Base-by-base conservation (phyloP, 2,797 vertebrate species). In the Crocodylus rhombifer region DNA sequence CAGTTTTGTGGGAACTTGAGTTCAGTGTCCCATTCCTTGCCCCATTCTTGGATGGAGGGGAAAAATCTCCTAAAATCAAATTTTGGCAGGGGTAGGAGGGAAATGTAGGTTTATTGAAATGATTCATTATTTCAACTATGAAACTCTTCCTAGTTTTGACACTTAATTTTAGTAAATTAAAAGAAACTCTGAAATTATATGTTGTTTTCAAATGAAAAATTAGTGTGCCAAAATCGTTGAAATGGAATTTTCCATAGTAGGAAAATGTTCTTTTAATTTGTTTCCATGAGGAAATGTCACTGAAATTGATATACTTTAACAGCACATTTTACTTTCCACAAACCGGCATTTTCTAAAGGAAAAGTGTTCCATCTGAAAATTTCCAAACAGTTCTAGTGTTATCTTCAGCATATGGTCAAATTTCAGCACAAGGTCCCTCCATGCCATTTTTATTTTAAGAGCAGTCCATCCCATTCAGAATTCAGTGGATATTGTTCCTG, bases 311-410 rank as follows among this genome's bases (percentile, higher is more conserved):
- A 51, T 51, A 51, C 42, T 51, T 51, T 51, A 51, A 51, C 42
- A 51, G 42, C 42, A 51, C 42, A 51, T 93, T 95, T 96, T 61
- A 15, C 26, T n/a, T 90, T 91, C 92, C 91, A 92, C 82, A 95
- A 82, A 91, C 20, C 61, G 89, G 85, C 84, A 73, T 86, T 94
- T 89, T 95, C 91, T 86, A 81, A 91, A 93, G 86, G 67, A 95
- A 93, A 90, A 93, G 20, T 64, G 91, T 84, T 86, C 88, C 55
- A 3, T 58, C 87, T 85, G 87, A 90, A 82, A 93, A 90, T 67
- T 33, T 57, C 79, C 57, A 57, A 67, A 42, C 21, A 42, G 33
- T 89, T 86, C 84, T 60, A 82, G 67, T 81, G 62, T 20, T 91
- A 89, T 13, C 61, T 7, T 74, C 74, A 63, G 61, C n/a, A 89